Evolutionary conservation across 2,113 vertebrate genomes (phyloP), one percentile per base, ranked within the genome.

Genomic region (Chaenocephalus aceratus): DNA sequence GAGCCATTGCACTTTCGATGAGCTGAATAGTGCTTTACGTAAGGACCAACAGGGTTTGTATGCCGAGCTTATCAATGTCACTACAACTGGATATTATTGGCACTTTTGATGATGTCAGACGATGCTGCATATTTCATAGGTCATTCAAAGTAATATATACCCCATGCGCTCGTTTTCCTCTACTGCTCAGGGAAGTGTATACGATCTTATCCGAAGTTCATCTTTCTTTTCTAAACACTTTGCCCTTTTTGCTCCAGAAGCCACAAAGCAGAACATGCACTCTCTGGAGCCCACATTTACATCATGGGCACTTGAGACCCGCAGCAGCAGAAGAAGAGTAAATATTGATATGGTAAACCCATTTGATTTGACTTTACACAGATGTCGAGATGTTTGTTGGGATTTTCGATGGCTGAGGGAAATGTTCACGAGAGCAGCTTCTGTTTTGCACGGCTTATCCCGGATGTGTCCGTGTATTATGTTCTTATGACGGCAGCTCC

Each of bases 231-330:
- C n/a, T n/a, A n/a, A n/a, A n/a, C 30, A 30, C 30, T 30, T 30
- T 30, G n/a, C n/a, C n/a, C n/a, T n/a, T n/a, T n/a, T n/a, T n/a
- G n/a, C n/a, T n/a, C n/a, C 62, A 16, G 9, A n/a, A 59, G 52
- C 8, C 6, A 45, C 45, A 76, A 45, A 62, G 62, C 48, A 56
- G 69, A 1, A 53, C 51, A 64, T 48, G 46, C 52, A 5, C 51
- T 79, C 83, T 70, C 74, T 0, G 30, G 76, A 76, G 75, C 80
- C 79, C 73, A 73, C 70, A 86, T 74, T 80, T 63, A 46, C 57
- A 60, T 12, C 41, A 18, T 54, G 64, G n/a, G 8, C 54, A 45
- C 62, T 49, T 53, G 56, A 60, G 26, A 30, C 2, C 26, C n/a
- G n/a, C n/a, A n/a, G 67, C 63, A 72, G 72, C 61, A 45, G 71